Base-by-base conservation (phyloP, 2,113 vertebrate species). In the Calypte anna region DNA sequence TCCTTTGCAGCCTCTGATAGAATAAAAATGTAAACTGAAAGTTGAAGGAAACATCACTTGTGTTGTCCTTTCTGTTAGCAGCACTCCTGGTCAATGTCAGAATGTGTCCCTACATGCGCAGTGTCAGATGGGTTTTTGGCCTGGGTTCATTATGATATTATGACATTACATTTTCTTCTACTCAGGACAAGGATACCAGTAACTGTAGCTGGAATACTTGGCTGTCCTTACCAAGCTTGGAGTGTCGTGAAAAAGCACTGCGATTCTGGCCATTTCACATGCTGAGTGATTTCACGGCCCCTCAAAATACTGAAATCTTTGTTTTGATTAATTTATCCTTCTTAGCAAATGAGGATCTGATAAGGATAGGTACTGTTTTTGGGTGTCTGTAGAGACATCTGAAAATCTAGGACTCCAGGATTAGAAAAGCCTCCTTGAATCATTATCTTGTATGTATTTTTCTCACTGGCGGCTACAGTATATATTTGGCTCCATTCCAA, bases 21-120 rank as follows among this genome's bases (percentile, higher is more conserved):
- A 66, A 10, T 25, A 53, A 25, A 21, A 18, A 5, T 68, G 6
- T 33, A 51, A 70, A 38, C 13, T 48, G 40, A 31, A 82, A 59
- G 19, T 25, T 67, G 33, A 43, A 68, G 33, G 38, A 55, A 70
- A 6, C 0, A 1, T 12, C 5, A 6, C 15, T 82, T 81, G 27
- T 31, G 90, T 69, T 66, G 27, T 82, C 22, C 8, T 81, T 80
- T 86, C 30, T 90, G 25, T 75, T 27, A 74, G 55, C 31, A 25
- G 12, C 8, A 2, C 12, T 86, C 30, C 31, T 0, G 2, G 12
- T 22, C 1, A 0, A 24, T 36, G 22, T 75, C 25, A 15, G 9
- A 54, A 33, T 33, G 33, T 33, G 33, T 33, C 33, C 33, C 33
- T 33, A 33, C 6, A 33, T 33, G 33, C 33, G 7, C 33, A 33